Base-by-base conservation (phyloP, 2,888 invertebrate species). In the Eueremaeus valkanovi region DNA sequence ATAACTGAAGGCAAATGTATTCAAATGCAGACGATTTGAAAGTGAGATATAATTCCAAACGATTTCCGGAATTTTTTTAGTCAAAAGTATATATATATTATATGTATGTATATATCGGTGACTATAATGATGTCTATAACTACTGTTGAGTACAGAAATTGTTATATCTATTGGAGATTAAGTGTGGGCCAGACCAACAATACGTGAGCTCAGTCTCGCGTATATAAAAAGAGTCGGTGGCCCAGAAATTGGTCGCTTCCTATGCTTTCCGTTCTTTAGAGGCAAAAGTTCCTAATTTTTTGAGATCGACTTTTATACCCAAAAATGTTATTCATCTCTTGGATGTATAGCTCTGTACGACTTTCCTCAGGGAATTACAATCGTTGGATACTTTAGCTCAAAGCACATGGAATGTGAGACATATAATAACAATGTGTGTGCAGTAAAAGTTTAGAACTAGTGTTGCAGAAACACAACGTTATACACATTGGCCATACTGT, bases 231-330 rank as follows among this genome's bases (percentile, higher is more conserved):
- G 33, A 68, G 33, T 63, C n/a, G 63, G 31, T 63, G 33, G 33
- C 63, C 31, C 63, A 63, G 63, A 63, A 68, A 68, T 68, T 68
- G 68, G 68, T 68, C 63, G 68, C 24, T 68, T 68, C 68, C 68
- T 68, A 18, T 42, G 16, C 24, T 18, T 42, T 11, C 24, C 68
- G n/a, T 42, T 40, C 31, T 21, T 68, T 33, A 13, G 21, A 27
- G 6, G 27, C 24, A 42, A 68, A 36, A 18, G 33, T 68, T 33
- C 68, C 42, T 42, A 68, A 42, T 68, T 66, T 66, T 36, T 42
- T 36, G 24, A 68, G 42, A 68, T 68, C 36, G 24, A 68, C 42
- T 68, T 68, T 63, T 63, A 63, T 68, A n/a, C 42, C 24, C 8
- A 31, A 42, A 29, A 42, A 68, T 40, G 42, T 42, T 68, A 68